Percentiles rank a stretch among this genome's conserved stretches.
Evolutionary conservation across 2,113 vertebrate species (phyloP).

Genomic region (Willisornis vidua): DNA sequence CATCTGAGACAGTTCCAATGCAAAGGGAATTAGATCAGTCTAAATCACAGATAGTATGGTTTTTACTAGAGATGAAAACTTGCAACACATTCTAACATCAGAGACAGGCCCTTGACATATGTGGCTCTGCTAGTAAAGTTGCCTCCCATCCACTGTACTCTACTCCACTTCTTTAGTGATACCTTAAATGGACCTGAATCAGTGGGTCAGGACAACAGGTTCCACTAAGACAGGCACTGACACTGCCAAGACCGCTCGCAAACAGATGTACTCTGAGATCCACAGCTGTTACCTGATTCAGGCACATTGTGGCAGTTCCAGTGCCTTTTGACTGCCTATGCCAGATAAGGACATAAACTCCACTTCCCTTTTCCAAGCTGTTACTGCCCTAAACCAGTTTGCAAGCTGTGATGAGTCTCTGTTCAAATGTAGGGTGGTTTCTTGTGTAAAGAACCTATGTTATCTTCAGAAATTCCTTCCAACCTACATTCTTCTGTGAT

Average conservation of each 20-base stretch:
- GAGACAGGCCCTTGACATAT: neutral
- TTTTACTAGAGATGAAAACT: neutral
- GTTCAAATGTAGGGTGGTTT: neutral
- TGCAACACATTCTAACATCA: neutral
- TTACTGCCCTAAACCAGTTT: neutral
- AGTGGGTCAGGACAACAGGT: neutral
- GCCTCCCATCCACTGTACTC: neutral
- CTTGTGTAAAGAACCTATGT: neutral
- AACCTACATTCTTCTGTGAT: neutral
- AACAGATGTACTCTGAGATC: neutral
- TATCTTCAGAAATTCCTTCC: neutral
- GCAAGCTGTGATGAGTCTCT: neutral
- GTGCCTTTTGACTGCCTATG: neutral
- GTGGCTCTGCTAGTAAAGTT: neutral
- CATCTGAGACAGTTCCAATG: neutral
- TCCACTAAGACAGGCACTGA: neutral
- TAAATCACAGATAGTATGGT: neutral
- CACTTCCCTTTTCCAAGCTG: neutral
- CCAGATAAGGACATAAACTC: neutral
- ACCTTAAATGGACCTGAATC: neutral
- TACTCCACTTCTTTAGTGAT: neutral
- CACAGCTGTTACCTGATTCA: neutral
- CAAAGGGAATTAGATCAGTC: neutral
- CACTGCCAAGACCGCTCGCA: neutral
- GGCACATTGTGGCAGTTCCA: neutral